Conservation (phyloP, 2,113 vertebrate genomes). For the Zingel zingel region DNA sequence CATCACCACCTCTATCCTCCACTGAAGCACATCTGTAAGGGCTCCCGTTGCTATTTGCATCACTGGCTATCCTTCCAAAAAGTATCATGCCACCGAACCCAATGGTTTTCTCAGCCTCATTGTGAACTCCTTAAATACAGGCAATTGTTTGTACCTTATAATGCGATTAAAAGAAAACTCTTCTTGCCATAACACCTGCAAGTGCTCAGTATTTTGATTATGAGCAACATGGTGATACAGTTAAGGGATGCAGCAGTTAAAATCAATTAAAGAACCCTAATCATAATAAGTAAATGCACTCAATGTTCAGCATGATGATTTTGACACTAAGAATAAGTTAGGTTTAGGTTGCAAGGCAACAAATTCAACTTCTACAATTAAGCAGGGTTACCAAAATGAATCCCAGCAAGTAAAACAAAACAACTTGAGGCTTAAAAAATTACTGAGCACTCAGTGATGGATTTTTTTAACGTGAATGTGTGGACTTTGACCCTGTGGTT, state of each 20-base stretch:
- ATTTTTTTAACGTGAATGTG: conserved; percentile 2
- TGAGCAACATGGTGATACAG: conserved; percentile 3
- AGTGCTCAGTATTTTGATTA: conserved; percentile 24
- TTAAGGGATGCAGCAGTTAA: conserved; percentile 19
- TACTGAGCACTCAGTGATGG: not conserved
- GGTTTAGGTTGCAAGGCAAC: conserved; percentile 57
- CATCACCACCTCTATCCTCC: too few relatives aligned
- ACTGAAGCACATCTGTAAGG: too few relatives aligned
- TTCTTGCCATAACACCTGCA: not conserved
- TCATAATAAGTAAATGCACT: conserved; percentile 35
- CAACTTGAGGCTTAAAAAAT: conserved; percentile 10
- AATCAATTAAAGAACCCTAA: conserved; percentile 30
- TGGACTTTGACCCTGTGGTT: conserved; percentile 17
- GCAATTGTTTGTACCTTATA: not conserved
- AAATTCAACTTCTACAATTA: conserved; percentile 20
- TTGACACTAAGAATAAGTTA: conserved; percentile 24
- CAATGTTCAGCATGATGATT: conserved; percentile 21
- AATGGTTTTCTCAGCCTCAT: not conserved
- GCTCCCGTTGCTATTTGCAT: not conserved
- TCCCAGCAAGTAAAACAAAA: not conserved
- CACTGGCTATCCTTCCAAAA: not conserved
- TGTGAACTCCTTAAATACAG: not conserved
- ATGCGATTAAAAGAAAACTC: not conserved
- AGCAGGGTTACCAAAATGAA: conserved; percentile 13
- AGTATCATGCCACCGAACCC: not conserved